A percentile compares a stretch with the other conserved stretches of the same genome.
Conservation (phyloP, 2,888 invertebrate genomes). For the Lutraria lutraria region DNA sequence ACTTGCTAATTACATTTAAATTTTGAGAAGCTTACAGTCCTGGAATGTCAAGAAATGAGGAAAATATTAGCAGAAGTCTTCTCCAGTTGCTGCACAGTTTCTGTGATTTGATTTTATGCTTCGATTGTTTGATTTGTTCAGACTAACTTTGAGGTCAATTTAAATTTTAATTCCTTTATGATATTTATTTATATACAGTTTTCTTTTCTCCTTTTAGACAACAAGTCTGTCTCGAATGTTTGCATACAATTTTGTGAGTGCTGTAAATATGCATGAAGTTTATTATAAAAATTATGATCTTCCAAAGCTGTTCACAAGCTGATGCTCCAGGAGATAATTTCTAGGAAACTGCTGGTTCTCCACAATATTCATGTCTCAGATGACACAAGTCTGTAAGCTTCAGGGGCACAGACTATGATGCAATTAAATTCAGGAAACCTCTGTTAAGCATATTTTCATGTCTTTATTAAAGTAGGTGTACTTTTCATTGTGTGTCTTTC, state of each 20-base stretch:
- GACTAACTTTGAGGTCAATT: neutral
- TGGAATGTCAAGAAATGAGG: no score
- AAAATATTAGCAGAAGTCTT: no score
- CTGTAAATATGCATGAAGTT: neutral
- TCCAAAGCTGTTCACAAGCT: neutral
- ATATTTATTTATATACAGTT: neutral
- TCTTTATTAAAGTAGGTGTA: neutral
- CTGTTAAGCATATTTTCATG: neutral
- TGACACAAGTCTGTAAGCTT: neutral
- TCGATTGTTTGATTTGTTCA: no score
- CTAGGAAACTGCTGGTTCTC: neutral
- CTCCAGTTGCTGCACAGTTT: no score
- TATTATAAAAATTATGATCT: neutral
- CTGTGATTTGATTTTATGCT: no score
- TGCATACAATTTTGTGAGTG: neutral
- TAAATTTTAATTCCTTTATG: neutral
- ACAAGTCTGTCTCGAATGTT: neutral
- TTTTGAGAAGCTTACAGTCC: no score
- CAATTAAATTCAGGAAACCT: neutral
- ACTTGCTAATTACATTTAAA: no score
- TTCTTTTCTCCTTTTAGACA: conserved; percentile 1
- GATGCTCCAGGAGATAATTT: neutral
- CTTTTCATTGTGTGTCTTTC: neutral
- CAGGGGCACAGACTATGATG: neutral
- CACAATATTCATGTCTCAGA: neutral